Evolutionary conservation across 2,113 vertebrate species (phyloP).

Genomic region (Serilophus lunatus): DNA sequence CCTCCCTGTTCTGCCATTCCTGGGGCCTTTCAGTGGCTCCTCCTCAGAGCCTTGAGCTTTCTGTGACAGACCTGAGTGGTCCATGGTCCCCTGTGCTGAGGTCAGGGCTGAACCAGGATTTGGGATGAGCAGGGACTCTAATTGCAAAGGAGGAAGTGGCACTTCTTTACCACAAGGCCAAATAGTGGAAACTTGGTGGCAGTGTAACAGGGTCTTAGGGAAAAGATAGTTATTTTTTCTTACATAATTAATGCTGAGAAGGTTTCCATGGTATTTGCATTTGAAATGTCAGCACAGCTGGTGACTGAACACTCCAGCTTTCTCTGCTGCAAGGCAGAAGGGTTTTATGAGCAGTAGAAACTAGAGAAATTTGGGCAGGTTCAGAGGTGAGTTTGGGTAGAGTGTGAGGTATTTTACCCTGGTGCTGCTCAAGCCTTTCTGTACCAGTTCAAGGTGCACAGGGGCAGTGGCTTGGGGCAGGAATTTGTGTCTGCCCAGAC

Average conservation of each 20-base stretch:
- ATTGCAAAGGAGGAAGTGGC: background rate
- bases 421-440: background rate
- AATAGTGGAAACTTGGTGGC: background rate
- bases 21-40: background rate
- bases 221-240: background rate
- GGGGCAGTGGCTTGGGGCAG: background rate
- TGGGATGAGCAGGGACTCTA: background rate
- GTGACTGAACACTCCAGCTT: background rate
- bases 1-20: background rate
- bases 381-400: background rate
- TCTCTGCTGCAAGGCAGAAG: background rate
- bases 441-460: background rate
- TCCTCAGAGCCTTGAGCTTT: background rate
- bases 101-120: background rate
- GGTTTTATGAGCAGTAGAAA: background rate
- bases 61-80: background rate
- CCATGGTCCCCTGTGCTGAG: background rate
- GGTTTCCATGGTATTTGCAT: slow-evolving; percentile 28
- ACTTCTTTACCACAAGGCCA: background rate
- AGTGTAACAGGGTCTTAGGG: background rate
- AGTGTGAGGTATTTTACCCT: background rate
- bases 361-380: background rate
- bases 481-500: background rate
- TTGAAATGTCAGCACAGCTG: slow-evolving; percentile 11
- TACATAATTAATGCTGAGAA: background rate